These are phyloP conservation scores for Daphoenositta chrysoptera DNA, from an alignment of 2,113 vertebrate species.

Conservation along the genomic window DNA sequence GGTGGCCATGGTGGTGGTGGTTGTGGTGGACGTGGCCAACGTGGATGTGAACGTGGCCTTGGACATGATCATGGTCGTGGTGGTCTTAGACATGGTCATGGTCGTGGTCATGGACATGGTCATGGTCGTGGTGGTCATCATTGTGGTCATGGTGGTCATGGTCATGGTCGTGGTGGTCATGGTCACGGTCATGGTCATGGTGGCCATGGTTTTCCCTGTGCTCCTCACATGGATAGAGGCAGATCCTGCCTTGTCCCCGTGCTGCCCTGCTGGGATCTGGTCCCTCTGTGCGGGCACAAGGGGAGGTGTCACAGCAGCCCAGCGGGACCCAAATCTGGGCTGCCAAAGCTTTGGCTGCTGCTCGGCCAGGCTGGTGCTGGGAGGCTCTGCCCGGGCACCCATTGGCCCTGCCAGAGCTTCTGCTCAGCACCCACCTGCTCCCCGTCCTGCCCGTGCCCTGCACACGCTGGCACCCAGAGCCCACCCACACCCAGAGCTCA, in stretches of 20 bases:
- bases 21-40: rapidly evolving
- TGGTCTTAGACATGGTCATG: too few species aligned
- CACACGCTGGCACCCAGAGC: rapidly evolving
- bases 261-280: rapidly evolving
- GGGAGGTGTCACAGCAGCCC: not conserved
- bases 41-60: not conserved
- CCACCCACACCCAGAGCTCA: not conserved
- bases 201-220: not conserved
- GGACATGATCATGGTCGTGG: not conserved
- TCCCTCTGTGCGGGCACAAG: too few species aligned
- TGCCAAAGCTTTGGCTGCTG: not conserved
- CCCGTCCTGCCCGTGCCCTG: not conserved
- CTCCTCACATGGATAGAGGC: not conserved
- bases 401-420: not conserved
- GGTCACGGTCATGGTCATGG: not conserved
- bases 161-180: too few species aligned
- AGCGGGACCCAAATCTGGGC: rapidly evolving
- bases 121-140: too few species aligned
- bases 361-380: not conserved
- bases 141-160: too few species aligned
- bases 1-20: not conserved
- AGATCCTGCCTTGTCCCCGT: not conserved
- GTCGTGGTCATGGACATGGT: too few species aligned
- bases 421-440: not conserved
- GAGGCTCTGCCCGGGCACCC: not conserved